phyloP scores from a whole-genome alignment of 2,113 vertebrate species.

The Sminthopsis crassicaudata region DNA sequence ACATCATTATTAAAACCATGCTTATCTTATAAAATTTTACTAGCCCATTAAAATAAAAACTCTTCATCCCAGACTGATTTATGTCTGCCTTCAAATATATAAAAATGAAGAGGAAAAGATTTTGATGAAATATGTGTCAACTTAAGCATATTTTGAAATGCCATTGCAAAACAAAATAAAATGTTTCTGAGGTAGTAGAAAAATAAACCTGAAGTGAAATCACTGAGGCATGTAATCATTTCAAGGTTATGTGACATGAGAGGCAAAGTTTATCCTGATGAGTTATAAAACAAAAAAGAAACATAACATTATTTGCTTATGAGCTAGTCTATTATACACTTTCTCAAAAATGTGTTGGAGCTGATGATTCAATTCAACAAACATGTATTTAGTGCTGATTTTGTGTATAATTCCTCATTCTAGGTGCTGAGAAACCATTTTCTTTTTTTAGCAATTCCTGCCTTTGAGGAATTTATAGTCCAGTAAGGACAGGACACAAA shows the following conservation, averaged over 20 bases:
- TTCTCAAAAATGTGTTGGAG: not conserved
- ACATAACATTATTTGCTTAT: not conserved
- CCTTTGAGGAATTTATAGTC: not conserved
- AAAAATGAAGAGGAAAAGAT: not conserved
- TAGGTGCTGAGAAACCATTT: not conserved
- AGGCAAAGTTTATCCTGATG: not conserved
- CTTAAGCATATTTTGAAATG: not conserved
- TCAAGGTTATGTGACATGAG: not conserved
- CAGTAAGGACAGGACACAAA: not conserved
- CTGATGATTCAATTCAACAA: not conserved
- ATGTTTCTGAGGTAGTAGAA: not conserved
- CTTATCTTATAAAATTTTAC: not conserved
- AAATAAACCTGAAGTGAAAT: not conserved
- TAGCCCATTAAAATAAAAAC: not conserved
- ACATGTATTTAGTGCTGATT: not conserved
- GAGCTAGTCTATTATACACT: not conserved
- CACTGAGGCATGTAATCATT: not conserved
- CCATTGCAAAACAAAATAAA: not conserved
- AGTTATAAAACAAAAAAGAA: not conserved
- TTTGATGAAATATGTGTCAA: not conserved
- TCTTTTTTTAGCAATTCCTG: not conserved
- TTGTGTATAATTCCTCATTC: not conserved
- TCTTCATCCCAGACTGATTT: not conserved
- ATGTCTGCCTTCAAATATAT: not conserved
- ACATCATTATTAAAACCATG: not conserved